Base-by-base conservation (phyloP, 2,113 vertebrate species). In the Solea solea region DNA sequence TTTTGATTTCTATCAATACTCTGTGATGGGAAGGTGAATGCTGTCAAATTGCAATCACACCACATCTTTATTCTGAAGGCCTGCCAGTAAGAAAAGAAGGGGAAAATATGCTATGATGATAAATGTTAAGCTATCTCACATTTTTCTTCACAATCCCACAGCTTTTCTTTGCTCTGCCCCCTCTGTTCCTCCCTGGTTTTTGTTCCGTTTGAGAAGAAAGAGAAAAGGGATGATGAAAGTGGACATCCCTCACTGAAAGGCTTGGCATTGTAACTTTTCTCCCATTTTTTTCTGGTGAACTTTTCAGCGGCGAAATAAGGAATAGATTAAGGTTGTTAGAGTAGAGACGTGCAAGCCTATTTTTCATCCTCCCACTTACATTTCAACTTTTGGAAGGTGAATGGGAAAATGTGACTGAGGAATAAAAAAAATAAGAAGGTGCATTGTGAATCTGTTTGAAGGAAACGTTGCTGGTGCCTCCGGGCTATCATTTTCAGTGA, bases 1-100 rank as follows among this genome's bases (percentile, higher is more conserved):
- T 75, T 87, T 73, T 77, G 80, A 83, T 73, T 65, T 74, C 66
- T 52, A 73, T 86, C 90, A 74, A 74, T 84, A 74, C 46, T 62
- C 44, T 70, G 66, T 68, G 75, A 81, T 52, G 69, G 66, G 66
- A 73, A 78, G 69, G 76, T 59, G 72, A 83, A 78, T 41, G 72
- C 77, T 75, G 86, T 83, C 79, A 74, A 67, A 82, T 74, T 50
- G 69, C 74, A 77, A 80, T 84, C 60, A 65, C 55, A 50, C 52
- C 80, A 63, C 62, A 62, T 85, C 57, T 76, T 52, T 75, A 59
- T 74, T 81, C 69, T 73, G 34, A 49, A 50, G 53, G 21, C 48
- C 39, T 21, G 25, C 42, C 66, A 15, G 41, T 28, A 52, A 59
- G 48, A 55, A 50, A 64, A 56, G 41, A 8, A 52, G 21, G 11